A percentile compares a stretch with the other conserved stretches of the same genome.
Evolutionary conservation across 2,888 invertebrate species (phyloP).

Genomic region (Nomada goodeniana): DNA sequence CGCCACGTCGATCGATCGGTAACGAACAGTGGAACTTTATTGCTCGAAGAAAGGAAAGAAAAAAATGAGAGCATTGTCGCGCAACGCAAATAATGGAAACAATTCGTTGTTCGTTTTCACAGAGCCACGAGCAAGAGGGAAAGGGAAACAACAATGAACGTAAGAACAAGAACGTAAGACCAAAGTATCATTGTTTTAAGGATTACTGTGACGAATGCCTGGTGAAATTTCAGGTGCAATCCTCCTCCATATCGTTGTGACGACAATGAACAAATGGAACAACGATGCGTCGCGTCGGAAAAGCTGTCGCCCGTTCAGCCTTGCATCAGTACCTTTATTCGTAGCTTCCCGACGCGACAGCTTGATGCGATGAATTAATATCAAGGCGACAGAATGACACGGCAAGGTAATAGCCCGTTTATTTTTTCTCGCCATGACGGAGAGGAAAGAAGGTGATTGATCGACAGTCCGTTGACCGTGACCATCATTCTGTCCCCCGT

Average conservation of each 20-base stretch:
- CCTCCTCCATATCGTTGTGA: background rate
- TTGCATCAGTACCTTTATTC: background rate
- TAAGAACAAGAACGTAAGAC: background rate
- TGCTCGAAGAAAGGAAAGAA: background rate
- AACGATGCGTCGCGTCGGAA: background rate
- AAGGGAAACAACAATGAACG: background rate
- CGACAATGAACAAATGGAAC: background rate
- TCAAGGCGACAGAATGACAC: conserved; percentile 2
- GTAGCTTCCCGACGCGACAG: background rate
- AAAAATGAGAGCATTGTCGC: background rate
- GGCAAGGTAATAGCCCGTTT: conserved; percentile 20
- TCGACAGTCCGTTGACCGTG: conserved; percentile 39
- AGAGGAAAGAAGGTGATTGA: conserved; percentile 43
- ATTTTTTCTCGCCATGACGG: background rate
- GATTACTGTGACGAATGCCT: background rate
- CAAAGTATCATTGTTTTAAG: background rate
- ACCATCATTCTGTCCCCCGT: conserved; percentile 24
- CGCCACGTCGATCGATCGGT: background rate
- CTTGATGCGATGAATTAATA: conserved; percentile 19
- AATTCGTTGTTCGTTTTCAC: background rate
- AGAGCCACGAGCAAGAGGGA: background rate
- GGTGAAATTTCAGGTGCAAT: background rate
- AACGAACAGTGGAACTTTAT: no score
- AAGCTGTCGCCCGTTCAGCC: background rate
- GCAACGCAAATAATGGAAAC: background rate